A percentile compares a stretch with the other conserved stretches of the same genome.
These are phyloP conservation scores for Crenuchus spilurus DNA, from an alignment of 2,797 vertebrate genomes.

Conservation along the genomic window DNA sequence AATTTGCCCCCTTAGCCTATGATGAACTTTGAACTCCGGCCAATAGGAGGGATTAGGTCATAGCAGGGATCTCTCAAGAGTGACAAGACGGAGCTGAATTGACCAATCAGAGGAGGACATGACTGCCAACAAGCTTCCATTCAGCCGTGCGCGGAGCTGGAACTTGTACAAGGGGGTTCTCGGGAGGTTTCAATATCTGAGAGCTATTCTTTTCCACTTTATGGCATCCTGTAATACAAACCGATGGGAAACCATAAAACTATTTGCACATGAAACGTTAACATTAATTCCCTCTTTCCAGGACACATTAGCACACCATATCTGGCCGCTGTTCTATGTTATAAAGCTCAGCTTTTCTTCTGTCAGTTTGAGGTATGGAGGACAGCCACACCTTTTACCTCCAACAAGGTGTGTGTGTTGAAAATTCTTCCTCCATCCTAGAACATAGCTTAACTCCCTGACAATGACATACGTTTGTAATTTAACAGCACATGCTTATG, in stretches of 20 bases:
- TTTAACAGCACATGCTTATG: conserved; percentile 2
- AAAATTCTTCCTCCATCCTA: conserved; percentile 31
- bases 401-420: conserved; percentile 16
- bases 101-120: conserved; percentile 33
- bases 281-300: conserved; percentile 74
- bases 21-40: conserved; percentile 40
- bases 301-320: conserved; percentile 65
- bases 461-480: conserved; percentile 7
- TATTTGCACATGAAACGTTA: conserved; percentile 77
- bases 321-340: conserved; percentile 32
- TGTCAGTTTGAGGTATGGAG: conserved; percentile 17
- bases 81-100: conserved; percentile 26
- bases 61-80: conserved; percentile 35
- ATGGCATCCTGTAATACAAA: conserved; percentile 70
- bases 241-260: conserved; percentile 68
- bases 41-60: conserved; percentile 37
- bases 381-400: conserved; percentile 11
- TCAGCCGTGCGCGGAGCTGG: conserved; percentile 48
- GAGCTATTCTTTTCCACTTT: conserved; percentile 60
- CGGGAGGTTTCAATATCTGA: conserved; percentile 74
- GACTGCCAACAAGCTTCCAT: conserved; percentile 36
- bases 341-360: conserved; percentile 30
- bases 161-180: conserved; percentile 49
- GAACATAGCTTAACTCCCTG: too few species aligned
- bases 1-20: conserved; percentile 35